phyloP scores from a whole-genome alignment of 2,888 invertebrate genomes.

The Aporophyla nigra region DNA sequence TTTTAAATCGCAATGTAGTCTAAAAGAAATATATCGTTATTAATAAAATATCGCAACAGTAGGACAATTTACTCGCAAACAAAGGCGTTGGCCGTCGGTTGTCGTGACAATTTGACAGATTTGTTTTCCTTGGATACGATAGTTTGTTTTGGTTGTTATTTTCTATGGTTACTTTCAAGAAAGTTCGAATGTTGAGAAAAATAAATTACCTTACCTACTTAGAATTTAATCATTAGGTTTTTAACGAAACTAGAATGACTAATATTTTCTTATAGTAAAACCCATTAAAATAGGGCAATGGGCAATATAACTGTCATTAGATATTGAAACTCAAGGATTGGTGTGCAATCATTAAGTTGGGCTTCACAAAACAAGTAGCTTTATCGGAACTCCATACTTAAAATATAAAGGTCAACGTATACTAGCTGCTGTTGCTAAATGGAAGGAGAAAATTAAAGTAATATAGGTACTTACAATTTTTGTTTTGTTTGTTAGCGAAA shows the following conservation, averaged over 20 bases:
- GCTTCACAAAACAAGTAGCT: conserved; percentile 67
- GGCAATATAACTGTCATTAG: background rate
- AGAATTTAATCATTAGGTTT: no score
- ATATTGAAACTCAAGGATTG: conserved; percentile 40
- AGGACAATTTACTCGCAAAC: conserved; percentile 50
- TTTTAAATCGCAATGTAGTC: conserved; percentile 8
- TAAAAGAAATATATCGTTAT: background rate
- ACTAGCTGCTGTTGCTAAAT: conserved; percentile 1
- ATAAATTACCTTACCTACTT: background rate
- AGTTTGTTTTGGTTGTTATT: conserved; percentile 23
- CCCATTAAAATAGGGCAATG: background rate
- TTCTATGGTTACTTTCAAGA: conserved; percentile 18
- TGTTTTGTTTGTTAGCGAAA: background rate
- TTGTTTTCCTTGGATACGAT: conserved; percentile 44
- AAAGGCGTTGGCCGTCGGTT: conserved; percentile 55
- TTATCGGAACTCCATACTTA: conserved; percentile 70
- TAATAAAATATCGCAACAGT: conserved; percentile 26
- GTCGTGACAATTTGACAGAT: conserved; percentile 57
- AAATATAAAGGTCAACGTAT: conserved; percentile 62
- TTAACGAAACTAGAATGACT: background rate
- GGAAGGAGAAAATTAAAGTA: background rate
- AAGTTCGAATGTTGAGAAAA: background rate
- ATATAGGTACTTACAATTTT: background rate
- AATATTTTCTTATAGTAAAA: conserved; percentile 2
- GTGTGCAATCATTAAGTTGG: conserved; percentile 66